These are phyloP conservation scores for Drosophila birchii DNA, from an alignment of 2,888 invertebrate species.

Conservation along the genomic window DNA sequence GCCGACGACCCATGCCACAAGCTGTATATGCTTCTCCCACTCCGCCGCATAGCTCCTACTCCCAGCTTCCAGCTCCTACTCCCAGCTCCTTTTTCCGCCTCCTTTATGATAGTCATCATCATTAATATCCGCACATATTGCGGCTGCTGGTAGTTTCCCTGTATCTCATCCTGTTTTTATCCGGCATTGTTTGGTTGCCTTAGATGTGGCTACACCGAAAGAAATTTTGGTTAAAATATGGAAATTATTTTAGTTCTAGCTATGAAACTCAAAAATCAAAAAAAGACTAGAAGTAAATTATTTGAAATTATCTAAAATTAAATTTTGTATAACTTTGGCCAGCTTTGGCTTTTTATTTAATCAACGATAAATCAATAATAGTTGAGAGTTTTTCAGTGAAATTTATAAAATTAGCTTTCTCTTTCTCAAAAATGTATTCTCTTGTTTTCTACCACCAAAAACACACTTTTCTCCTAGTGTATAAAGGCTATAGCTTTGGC, in stretches of 20 bases:
- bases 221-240: background rate
- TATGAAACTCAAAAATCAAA: background rate
- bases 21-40: background rate
- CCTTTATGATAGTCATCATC: constrained; percentile 47
- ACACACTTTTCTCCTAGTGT: background rate
- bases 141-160: constrained; percentile 40
- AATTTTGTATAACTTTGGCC: background rate
- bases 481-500: constrained; percentile 1
- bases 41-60: no score
- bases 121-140: constrained; percentile 48
- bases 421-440: no score
- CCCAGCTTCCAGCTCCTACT: background rate
- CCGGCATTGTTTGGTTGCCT: constrained; percentile 13
- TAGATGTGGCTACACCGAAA: constrained; percentile 17
- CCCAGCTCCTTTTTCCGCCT: background rate
- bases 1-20: background rate
- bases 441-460: background rate
- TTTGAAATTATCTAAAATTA: background rate
- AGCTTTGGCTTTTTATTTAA: background rate
- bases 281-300: background rate
- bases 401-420: background rate
- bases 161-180: constrained; percentile 5
- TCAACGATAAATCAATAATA: background rate
- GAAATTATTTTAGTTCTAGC: background rate
- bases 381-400: no score